phyloP scores from a whole-genome alignment of 2,113 vertebrate genomes.

The Menidia beryllina region DNA sequence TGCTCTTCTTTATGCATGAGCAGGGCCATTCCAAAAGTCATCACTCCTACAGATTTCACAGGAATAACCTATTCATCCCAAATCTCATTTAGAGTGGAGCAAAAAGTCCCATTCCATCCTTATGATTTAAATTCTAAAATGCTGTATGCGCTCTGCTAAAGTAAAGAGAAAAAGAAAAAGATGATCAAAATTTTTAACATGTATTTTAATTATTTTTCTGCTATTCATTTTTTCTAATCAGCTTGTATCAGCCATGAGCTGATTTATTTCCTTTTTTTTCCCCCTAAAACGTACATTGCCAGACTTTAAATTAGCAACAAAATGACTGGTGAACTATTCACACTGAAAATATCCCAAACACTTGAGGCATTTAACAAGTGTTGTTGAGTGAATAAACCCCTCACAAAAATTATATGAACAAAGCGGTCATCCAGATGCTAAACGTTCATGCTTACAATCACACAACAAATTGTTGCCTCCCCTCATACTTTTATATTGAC shows the following conservation, averaged over 20 bases:
- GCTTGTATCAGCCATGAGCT: too few relatives aligned
- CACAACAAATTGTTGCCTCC: not conserved
- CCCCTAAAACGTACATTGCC: too few relatives aligned
- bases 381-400: too few relatives aligned
- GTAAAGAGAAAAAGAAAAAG: too few relatives aligned
- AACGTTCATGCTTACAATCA: not conserved
- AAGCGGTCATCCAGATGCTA: slow-evolving; percentile 36
- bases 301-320: too few relatives aligned
- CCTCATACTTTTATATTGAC: slow-evolving; percentile 17
- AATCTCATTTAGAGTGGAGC: slow-evolving; percentile 25
- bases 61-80: slow-evolving; percentile 34
- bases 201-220: too few relatives aligned
- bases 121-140: not conserved
- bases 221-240: too few relatives aligned
- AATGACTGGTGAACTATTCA: too few relatives aligned
- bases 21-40: slow-evolving; percentile 57
- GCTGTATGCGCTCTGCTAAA: not conserved
- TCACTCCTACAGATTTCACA: slow-evolving; percentile 48
- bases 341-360: too few relatives aligned
- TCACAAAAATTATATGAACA: slow-evolving; percentile 29
- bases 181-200: too few relatives aligned
- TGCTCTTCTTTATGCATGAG: slow-evolving; percentile 80
- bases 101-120: not conserved
- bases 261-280: too few relatives aligned
- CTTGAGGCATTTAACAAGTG: too few relatives aligned